Percentiles rank a stretch among this genome's conserved stretches.
Conservation (phyloP, 2,888 invertebrate genomes). For the Anticlea derivata region DNA sequence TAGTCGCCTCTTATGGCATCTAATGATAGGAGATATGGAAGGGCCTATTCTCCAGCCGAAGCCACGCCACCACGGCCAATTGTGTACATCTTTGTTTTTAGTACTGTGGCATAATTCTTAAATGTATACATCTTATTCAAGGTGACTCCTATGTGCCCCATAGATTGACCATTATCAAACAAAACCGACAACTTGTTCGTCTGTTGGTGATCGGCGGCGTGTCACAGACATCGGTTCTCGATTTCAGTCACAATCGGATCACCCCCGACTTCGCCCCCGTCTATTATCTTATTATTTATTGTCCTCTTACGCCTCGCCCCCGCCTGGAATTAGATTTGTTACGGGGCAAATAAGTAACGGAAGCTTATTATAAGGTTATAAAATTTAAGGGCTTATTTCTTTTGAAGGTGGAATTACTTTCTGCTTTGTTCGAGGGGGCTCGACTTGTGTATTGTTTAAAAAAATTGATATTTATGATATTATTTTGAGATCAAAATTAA, state of each 20-base stretch:
- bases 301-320: constrained; percentile 34
- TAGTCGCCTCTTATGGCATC: too few species aligned
- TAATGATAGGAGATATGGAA: too few species aligned
- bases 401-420: constrained; percentile 24
- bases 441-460: constrained; percentile 12
- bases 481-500: background rate
- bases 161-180: background rate
- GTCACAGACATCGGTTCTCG: background rate
- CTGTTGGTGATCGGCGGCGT: background rate
- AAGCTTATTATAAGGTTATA: constrained; percentile 39
- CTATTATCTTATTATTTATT: constrained; percentile 67
- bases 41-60: too few species aligned
- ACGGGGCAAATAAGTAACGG: constrained; percentile 33
- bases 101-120: too few species aligned
- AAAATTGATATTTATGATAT: background rate
- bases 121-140: too few species aligned
- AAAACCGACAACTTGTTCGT: background rate
- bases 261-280: constrained; percentile 12
- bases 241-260: constrained; percentile 2
- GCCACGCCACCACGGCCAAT: too few species aligned
- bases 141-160: too few species aligned
- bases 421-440: background rate
- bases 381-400: constrained; percentile 34
- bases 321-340: constrained; percentile 30
- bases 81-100: too few species aligned